Conservation (phyloP, 2,113 vertebrate genomes). For the Ochotona princeps region DNA sequence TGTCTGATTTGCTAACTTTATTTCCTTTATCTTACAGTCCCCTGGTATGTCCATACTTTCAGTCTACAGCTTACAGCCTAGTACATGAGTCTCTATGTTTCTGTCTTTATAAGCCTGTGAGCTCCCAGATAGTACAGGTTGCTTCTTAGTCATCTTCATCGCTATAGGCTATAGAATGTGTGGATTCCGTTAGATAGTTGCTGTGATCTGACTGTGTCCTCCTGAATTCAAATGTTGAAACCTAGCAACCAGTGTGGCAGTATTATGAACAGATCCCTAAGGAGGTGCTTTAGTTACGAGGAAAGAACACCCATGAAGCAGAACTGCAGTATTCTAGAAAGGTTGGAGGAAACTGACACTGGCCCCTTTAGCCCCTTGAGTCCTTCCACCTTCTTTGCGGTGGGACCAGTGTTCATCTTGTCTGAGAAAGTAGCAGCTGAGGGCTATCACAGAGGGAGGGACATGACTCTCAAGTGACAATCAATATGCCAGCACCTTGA, state of each 20-base stretch:
- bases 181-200: neutral
- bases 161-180: neutral
- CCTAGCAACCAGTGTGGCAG: neutral
- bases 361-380: neutral
- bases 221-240: neutral
- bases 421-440: too few species aligned
- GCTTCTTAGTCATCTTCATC: neutral
- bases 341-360: neutral
- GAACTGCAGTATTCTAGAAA: neutral
- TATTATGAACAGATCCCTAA: neutral
- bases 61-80: neutral
- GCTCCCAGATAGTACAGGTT: neutral
- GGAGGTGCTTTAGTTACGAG: neutral
- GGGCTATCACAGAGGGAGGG: neutral
- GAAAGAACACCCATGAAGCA: neutral
- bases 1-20: neutral
- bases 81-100: neutral
- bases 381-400: neutral
- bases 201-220: neutral
- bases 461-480: neutral
- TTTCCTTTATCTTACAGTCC: neutral
- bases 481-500: neutral
- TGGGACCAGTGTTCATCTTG: neutral
- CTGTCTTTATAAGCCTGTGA: neutral
- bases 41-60: neutral